phyloP scores from a whole-genome alignment of 2,113 vertebrate genomes.

The Baryphthengus martii region DNA sequence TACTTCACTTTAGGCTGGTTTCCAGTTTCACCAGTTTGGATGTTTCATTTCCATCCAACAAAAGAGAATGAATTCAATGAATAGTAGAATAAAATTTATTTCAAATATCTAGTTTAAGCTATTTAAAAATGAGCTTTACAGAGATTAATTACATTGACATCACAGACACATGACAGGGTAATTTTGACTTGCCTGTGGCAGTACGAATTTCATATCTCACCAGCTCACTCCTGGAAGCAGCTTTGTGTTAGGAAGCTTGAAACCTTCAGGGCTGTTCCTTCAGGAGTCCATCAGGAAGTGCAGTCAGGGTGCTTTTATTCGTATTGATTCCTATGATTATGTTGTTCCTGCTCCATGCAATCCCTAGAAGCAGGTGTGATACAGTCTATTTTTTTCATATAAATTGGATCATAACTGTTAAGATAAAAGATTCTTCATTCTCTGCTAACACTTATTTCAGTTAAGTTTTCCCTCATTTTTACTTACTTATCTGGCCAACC shows the following conservation, averaged over 20 bases:
- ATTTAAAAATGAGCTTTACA: neutral
- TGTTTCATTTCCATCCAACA: neutral
- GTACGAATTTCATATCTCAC: neutral
- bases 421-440: neutral
- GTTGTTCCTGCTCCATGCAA: neutral
- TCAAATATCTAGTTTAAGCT: neutral
- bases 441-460: neutral
- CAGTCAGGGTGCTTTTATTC: neutral
- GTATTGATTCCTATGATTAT: neutral
- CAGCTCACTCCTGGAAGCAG: neutral
- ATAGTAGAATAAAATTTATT: neutral
- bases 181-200: slow-evolving; percentile 11
- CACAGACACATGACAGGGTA: neutral
- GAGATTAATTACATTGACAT: neutral
- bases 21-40: neutral
- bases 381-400: neutral
- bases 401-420: neutral
- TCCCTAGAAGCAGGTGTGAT: neutral
- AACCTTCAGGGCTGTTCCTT: neutral
- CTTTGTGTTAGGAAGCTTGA: neutral
- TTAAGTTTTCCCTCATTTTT: neutral
- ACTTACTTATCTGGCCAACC: neutral
- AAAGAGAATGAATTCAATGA: neutral
- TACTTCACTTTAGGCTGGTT: neutral
- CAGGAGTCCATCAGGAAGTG: neutral